Conservation (phyloP, 1,140 invertebrate genomes). For the Ostrea denselamellosa region DNA sequence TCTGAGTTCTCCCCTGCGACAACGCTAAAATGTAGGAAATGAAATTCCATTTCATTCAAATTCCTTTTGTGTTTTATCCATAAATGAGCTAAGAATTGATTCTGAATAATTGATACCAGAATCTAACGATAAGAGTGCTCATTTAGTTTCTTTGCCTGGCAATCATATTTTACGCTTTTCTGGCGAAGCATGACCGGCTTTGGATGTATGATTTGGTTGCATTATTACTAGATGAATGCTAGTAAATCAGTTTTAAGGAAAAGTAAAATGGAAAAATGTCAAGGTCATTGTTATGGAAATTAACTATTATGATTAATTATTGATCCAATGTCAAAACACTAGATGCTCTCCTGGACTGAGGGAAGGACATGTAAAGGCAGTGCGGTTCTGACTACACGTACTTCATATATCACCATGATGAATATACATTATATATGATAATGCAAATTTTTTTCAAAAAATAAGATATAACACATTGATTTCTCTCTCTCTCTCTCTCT, state of each 20-base stretch:
- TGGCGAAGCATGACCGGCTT: not conserved
- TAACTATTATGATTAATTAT: not conserved
- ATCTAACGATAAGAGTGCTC: not conserved
- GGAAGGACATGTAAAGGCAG: no score
- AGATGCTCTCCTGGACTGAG: no score
- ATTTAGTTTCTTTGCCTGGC: not conserved
- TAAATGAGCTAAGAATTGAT: conserved; percentile 1
- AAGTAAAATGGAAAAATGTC: not conserved
- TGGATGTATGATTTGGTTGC: not conserved
- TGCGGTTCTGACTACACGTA: no score
- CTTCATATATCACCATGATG: no score
- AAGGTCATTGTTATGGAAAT: not conserved
- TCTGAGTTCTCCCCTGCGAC: not conserved
- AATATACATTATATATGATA: no score
- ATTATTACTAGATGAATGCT: not conserved
- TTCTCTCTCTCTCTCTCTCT: conserved; percentile 15
- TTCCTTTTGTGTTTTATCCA: conserved; percentile 30
- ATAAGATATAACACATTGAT: no score
- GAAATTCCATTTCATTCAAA: conserved; percentile 16
- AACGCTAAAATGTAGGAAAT: not conserved
- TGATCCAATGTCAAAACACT: not conserved
- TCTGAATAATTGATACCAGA: conserved; percentile 14
- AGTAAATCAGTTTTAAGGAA: not conserved
- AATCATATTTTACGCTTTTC: not conserved
- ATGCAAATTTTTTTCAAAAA: no score